Conservation (phyloP, 2,113 vertebrate species). For the Phalacrocorax brasilianus region DNA sequence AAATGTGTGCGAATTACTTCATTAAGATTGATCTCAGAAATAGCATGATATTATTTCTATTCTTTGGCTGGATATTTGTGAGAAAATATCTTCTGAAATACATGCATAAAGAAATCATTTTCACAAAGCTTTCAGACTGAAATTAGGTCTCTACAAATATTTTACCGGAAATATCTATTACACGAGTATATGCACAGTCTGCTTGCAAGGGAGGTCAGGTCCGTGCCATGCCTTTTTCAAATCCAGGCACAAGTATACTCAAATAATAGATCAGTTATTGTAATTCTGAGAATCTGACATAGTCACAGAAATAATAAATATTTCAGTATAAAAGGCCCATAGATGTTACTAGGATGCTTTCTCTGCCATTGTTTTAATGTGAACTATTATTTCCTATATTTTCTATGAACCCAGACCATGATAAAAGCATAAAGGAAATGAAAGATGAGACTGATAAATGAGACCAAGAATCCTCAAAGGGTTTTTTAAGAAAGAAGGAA, state of each 20-base stretch:
- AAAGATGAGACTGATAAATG: conserved; percentile 51
- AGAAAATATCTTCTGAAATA: background rate
- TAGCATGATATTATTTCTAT: background rate
- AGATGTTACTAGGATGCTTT: background rate
- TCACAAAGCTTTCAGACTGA: background rate
- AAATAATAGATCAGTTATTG: background rate
- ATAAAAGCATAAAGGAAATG: conserved; percentile 66
- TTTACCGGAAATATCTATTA: background rate
- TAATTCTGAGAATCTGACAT: conserved; percentile 1
- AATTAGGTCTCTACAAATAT: background rate
- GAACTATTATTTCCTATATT: background rate
- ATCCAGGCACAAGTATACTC: background rate
- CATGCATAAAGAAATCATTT: background rate
- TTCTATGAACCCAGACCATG: background rate
- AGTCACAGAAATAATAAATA: conserved; percentile 4
- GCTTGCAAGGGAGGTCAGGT: background rate
- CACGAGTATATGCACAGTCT: background rate
- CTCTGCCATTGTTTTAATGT: conserved; percentile 9
- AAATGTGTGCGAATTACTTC: background rate
- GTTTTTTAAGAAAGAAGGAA: background rate
- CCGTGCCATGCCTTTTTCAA: background rate
- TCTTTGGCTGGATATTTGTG: background rate
- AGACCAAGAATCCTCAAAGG: background rate
- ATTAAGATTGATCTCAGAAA: background rate
- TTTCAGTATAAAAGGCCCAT: background rate